These are phyloP conservation scores for Colaptes auratus DNA, from an alignment of 2,113 vertebrate species.

Conservation along the genomic window DNA sequence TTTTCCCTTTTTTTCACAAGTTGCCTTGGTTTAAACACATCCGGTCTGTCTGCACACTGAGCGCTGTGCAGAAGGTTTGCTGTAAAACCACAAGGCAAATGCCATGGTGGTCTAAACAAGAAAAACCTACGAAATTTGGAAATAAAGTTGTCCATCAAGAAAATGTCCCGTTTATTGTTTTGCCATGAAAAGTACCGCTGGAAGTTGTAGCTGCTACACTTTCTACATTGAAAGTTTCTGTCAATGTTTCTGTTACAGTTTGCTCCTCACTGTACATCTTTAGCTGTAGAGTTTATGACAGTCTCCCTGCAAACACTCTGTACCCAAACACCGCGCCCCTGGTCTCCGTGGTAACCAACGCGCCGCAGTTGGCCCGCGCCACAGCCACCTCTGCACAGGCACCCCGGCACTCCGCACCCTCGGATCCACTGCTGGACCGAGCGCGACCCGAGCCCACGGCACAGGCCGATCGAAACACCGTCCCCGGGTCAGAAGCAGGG, in stretches of 20 bases:
- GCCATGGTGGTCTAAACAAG: not conserved
- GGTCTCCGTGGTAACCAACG: not conserved
- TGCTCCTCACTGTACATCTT: not conserved
- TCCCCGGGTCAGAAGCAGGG: not conserved
- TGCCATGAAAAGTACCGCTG: not conserved
- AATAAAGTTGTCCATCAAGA: not conserved
- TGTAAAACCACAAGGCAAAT: not conserved
- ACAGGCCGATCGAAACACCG: not conserved
- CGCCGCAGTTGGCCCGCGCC: not conserved
- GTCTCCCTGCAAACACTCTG: not conserved
- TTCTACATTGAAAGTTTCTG: not conserved
- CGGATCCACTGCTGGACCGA: not conserved
- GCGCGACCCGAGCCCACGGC: not conserved
- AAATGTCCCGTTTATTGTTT: not conserved
- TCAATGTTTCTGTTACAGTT: not conserved
- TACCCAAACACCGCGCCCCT: not conserved
- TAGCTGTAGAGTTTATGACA: too few relatives aligned
- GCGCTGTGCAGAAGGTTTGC: not conserved
- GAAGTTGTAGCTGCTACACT: not conserved
- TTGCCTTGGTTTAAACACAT: not conserved
- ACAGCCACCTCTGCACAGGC: not conserved
- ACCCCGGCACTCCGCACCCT: not conserved
- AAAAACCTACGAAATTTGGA: not conserved
- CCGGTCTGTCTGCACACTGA: not conserved
- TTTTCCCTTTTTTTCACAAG: too few relatives aligned